These are phyloP conservation scores for Adela reaumurella DNA, from an alignment of 2,888 invertebrate species.

Conservation along the genomic window DNA sequence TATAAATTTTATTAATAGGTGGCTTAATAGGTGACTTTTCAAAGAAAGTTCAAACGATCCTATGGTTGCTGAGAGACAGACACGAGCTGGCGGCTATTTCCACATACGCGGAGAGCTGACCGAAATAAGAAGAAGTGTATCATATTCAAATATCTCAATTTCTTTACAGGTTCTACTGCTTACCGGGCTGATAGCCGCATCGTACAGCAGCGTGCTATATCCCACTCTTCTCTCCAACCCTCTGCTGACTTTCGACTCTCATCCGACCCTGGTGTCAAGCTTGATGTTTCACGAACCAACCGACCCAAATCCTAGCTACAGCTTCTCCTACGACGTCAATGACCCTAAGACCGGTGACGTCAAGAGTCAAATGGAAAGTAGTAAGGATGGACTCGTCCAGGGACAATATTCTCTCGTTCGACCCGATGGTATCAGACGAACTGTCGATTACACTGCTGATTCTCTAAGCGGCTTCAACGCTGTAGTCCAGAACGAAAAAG, in stretches of 20 bases:
- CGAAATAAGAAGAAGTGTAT: neutral
- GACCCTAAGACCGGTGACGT: conserved; percentile 51
- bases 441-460: conserved; percentile 54
- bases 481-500: conserved; percentile 39
- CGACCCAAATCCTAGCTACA: conserved; percentile 34
- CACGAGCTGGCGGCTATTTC: too few species aligned
- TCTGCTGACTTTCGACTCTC: neutral
- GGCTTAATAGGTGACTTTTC: too few species aligned
- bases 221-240: neutral
- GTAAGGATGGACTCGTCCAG: conserved; percentile 46
- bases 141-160: neutral
- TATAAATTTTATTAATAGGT: too few species aligned
- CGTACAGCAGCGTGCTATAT: neutral
- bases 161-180: conserved; percentile 5
- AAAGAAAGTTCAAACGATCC: too few species aligned
- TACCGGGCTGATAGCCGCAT: conserved; percentile 5
- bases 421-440: conserved; percentile 51
- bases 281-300: conserved; percentile 7
- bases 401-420: conserved; percentile 54
- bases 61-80: too few species aligned
- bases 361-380: conserved; percentile 50
- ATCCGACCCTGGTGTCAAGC: neutral
- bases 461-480: conserved; percentile 52
- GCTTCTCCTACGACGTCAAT: conserved; percentile 54
- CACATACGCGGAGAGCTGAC: neutral